Percentiles rank a stretch among this genome's conserved stretches.
Evolutionary conservation across 2,797 vertebrate genomes (phyloP).

Genomic region (Tokudaia tokunoshimensis): DNA sequence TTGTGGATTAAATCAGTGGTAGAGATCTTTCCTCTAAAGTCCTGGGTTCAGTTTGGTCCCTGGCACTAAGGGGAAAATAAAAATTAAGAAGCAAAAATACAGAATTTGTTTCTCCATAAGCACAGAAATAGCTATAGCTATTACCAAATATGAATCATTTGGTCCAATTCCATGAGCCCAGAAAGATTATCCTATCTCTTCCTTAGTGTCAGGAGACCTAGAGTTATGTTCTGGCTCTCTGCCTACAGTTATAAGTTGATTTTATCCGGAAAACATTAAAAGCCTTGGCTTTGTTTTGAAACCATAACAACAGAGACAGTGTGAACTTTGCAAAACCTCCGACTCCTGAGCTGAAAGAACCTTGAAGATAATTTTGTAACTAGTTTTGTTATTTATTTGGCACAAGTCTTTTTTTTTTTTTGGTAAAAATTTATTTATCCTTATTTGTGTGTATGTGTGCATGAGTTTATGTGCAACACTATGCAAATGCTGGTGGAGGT

Average conservation of each 20-base stretch:
- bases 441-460: not conserved
- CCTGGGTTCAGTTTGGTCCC: not conserved
- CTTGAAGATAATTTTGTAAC: slow-evolving; percentile 32
- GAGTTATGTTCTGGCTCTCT: not conserved
- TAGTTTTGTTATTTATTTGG: not conserved
- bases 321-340: slow-evolving; percentile 17
- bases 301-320: slow-evolving; percentile 47
- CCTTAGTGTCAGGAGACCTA: slow-evolving; percentile 41
- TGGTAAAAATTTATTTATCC: not conserved
- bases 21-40: not conserved
- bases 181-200: slow-evolving; percentile 33
- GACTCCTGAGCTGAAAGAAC: slow-evolving; percentile 34
- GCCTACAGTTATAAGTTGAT: slow-evolving; percentile 29
- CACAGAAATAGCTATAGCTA: not conserved
- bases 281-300: slow-evolving; percentile 71
- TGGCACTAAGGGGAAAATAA: not conserved
- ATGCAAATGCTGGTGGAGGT: not conserved
- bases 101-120: slow-evolving; percentile 19
- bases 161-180: slow-evolving; percentile 7
- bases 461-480: not conserved
- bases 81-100: slow-evolving; percentile 58
- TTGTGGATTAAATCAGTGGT: not conserved
- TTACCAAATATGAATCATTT: slow-evolving; percentile 8
- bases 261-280: slow-evolving; percentile 60
- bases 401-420: not conserved